Conservation (phyloP, 2,113 vertebrate species). For the Acanthochromis polyacanthus region DNA sequence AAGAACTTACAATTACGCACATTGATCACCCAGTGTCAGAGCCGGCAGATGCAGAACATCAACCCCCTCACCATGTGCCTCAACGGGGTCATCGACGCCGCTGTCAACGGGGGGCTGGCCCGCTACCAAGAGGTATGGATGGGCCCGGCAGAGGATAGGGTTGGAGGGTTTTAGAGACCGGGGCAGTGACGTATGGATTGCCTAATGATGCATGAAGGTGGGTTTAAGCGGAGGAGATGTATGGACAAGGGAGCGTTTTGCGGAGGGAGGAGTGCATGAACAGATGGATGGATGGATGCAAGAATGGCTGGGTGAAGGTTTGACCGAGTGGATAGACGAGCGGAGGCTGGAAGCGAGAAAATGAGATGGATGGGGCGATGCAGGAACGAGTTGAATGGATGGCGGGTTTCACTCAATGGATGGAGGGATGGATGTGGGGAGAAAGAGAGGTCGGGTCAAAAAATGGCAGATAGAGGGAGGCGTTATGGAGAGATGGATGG, state of each 20-base stretch:
- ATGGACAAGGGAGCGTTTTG: constrained; percentile 27
- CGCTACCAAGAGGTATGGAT: constrained; percentile 95
- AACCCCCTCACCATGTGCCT: constrained; percentile 99
- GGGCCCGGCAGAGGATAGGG: constrained; percentile 38
- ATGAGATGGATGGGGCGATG: constrained; percentile 46
- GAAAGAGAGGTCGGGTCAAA: constrained; percentile 35
- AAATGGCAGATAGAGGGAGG: constrained; percentile 21
- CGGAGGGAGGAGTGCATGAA: constrained; percentile 20
- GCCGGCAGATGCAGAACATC: constrained; percentile 96
- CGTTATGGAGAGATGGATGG: constrained; percentile 16
- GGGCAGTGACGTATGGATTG: constrained; percentile 63
- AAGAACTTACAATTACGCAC: constrained; percentile 97
- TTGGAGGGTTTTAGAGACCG: constrained; percentile 47
- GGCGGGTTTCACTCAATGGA: constrained; percentile 3
- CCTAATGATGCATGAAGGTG: constrained; percentile 75
- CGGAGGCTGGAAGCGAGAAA: constrained; percentile 10
- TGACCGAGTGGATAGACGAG: constrained; percentile 41
- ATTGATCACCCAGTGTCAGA: constrained; percentile 95
- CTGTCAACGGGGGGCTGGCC: constrained; percentile 97
- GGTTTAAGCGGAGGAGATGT: constrained; percentile 39
- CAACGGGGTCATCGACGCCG: constrained; percentile 98
- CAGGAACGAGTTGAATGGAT: constrained; percentile 16
- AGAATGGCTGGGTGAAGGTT: constrained; percentile 26
- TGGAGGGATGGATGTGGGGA: constrained; percentile 24
- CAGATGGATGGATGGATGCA: constrained; percentile 55